Conservation (phyloP, 2,797 vertebrate genomes). For the Crocodylus rhombifer region DNA sequence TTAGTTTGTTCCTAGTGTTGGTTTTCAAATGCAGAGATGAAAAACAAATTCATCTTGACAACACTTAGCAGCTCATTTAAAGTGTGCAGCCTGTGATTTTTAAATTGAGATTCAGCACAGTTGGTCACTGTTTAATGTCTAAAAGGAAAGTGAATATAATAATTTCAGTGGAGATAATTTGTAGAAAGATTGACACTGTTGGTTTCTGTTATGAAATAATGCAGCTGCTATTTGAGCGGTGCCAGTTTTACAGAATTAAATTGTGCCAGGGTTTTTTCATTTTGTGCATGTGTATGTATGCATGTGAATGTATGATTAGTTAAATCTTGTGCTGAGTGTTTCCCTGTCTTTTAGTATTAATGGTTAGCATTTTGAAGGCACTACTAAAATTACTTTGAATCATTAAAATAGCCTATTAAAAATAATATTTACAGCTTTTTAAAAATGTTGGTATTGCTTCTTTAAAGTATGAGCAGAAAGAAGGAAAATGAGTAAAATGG, state of each 20-base stretch:
- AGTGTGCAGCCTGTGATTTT: not conserved
- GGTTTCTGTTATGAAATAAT: not conserved
- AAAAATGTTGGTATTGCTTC: not conserved
- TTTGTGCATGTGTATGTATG: not conserved
- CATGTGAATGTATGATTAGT: not conserved
- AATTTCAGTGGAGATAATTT: not conserved
- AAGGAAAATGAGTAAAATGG: not conserved
- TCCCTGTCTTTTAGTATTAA: not conserved
- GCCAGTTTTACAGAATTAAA: not conserved
- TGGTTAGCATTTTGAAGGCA: not conserved
- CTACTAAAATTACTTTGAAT: not conserved
- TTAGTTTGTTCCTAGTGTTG: not conserved
- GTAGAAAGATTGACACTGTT: not conserved
- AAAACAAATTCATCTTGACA: fast-evolving
- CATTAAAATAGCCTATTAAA: not conserved
- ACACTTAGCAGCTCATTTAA: not conserved
- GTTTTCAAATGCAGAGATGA: not conserved
- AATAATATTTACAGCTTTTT: not conserved
- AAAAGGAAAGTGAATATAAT: not conserved
- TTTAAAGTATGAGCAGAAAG: not conserved
- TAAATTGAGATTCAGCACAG: too few species aligned
- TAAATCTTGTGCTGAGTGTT: not conserved
- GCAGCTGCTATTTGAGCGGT: not conserved
- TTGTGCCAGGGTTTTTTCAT: not conserved
- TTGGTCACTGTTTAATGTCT: not conserved